Percentiles rank a stretch among this genome's conserved stretches.
These are phyloP conservation scores for Nannoperca australis DNA, from an alignment of 2,797 vertebrate genomes.

Conservation along the genomic window DNA sequence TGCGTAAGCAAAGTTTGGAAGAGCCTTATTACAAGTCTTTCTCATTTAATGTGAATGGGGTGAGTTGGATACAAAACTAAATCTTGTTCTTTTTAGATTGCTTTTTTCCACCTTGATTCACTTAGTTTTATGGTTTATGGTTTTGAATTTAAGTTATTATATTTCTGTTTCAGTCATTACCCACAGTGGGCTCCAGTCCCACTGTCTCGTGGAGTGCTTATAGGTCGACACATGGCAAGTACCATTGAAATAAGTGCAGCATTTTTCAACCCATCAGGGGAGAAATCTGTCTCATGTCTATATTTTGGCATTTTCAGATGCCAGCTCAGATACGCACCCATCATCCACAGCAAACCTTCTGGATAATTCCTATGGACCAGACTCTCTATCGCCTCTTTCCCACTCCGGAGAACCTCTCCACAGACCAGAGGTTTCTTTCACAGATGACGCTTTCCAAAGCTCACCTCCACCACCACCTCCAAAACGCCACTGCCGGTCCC, in stretches of 20 bases:
- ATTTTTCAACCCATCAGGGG: neutral
- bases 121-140: neutral
- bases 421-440: slow-evolving; percentile 77
- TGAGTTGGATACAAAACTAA: slow-evolving; percentile 75
- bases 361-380: slow-evolving; percentile 78
- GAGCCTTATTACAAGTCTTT: slow-evolving; percentile 88
- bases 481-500: slow-evolving; percentile 93
- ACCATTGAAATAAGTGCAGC: neutral
- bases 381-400: slow-evolving; percentile 71
- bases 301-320: slow-evolving; percentile 82
- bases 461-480: slow-evolving; percentile 87
- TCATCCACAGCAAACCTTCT: slow-evolving; percentile 84
- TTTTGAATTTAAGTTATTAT: slow-evolving; percentile 7
- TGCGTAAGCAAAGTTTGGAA: slow-evolving; percentile 91
- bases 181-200: slow-evolving; percentile 80
- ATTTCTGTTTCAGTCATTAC: slow-evolving; percentile 75
- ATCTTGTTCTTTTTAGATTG: neutral
- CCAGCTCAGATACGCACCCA: slow-evolving; percentile 82
- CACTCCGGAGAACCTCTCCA: slow-evolving; percentile 66
- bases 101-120: neutral
- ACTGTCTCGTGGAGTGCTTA: slow-evolving; percentile 77
- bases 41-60: slow-evolving; percentile 89
- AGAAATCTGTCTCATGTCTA: slow-evolving; percentile 27
- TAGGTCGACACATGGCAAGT: slow-evolving; percentile 73
- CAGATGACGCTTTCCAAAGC: slow-evolving; percentile 85